Base-by-base conservation (phyloP, 2,888 invertebrate genomes). In the Aleiodes leptofemur region DNA sequence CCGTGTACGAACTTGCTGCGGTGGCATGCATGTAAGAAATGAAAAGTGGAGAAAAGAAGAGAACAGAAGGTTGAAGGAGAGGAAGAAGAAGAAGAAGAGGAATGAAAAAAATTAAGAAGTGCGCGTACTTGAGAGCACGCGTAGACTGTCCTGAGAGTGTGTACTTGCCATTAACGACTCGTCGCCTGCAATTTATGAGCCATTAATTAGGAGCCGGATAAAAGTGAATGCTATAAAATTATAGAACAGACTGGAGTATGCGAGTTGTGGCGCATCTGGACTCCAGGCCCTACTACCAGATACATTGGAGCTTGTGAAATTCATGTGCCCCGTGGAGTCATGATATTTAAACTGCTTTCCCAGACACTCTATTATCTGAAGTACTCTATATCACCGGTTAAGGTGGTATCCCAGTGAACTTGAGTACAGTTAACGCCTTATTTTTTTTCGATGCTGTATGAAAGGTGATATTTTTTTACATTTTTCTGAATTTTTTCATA, bases 121-220 rank as follows among this genome's bases (percentile, higher is more conserved):
- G 4, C 68, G 51, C 51, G 51, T 29, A 68, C 50, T 68, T 31
- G 50, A 68, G 34, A 53, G 68, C 68, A 68, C 68, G 68, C 68
- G 68, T 50, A 68, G 31, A 68, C 14, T 29, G 68, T 78, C 77
- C 77, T 74, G 74, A 76, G 76, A 74, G 71, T 72, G 80, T 77
- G 81, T 79, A 77, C 72, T 73, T 79, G 74, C 82, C 82, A 82
- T 85, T 85, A 86, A 86, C 86, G 85, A 85, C 85, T 86, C 83
- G 86, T 85, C 84, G 85, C 82, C 80, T 82, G 79, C 86, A 86
- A 88, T 88, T 88, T 87, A 88, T 86, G 85, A 85, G 82, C 84
- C 86, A 87, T 88, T 87, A 88, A 88, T 88, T 86, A 86, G 81
- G 80, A 81, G 80, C 79, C 77, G 80, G 81, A 82, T 85, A 85